A percentile compares a stretch with the other conserved stretches of the same genome.
phyloP scores from a whole-genome alignment of 2,888 invertebrate genomes.

The Panzeria rudis region DNA sequence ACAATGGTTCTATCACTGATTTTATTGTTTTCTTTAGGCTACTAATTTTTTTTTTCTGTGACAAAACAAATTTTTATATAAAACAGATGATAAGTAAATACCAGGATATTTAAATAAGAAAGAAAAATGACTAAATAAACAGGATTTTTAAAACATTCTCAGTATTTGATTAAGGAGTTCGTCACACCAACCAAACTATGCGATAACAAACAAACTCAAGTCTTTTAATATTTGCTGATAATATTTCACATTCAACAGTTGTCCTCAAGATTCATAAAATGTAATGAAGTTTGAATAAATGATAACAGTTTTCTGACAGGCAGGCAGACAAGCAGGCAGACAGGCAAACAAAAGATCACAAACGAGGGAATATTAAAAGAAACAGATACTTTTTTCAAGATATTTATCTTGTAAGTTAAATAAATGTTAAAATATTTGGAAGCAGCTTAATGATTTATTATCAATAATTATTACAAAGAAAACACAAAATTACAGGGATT shows the following conservation, averaged over 20 bases:
- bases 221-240: slow-evolving; percentile 42
- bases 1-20: neutral
- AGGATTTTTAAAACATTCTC: neutral
- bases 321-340: neutral
- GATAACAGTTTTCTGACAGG: slow-evolving; percentile 20
- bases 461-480: slow-evolving; percentile 26
- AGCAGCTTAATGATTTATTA: slow-evolving; percentile 41
- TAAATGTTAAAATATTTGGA: slow-evolving; percentile 19
- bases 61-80: neutral
- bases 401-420: slow-evolving; percentile 53
- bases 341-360: neutral
- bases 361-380: neutral
- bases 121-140: slow-evolving; percentile 29
- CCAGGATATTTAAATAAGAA: slow-evolving; percentile 33
- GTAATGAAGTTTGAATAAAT: slow-evolving; percentile 13
- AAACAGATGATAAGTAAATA: slow-evolving; percentile 17
- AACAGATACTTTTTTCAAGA: neutral
- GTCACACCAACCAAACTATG: slow-evolving; percentile 1
- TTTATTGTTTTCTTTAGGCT: neutral
- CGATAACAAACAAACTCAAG: slow-evolving; percentile 1
- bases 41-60: neutral
- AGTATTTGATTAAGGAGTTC: slow-evolving; percentile 3
- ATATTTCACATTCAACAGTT: slow-evolving; percentile 43
- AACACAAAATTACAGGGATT: too few relatives aligned
- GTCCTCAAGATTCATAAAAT: slow-evolving; percentile 15